Conservation (phyloP, 92 coral and sea anemone species). For the Epizoanthus ramosus region DNA sequence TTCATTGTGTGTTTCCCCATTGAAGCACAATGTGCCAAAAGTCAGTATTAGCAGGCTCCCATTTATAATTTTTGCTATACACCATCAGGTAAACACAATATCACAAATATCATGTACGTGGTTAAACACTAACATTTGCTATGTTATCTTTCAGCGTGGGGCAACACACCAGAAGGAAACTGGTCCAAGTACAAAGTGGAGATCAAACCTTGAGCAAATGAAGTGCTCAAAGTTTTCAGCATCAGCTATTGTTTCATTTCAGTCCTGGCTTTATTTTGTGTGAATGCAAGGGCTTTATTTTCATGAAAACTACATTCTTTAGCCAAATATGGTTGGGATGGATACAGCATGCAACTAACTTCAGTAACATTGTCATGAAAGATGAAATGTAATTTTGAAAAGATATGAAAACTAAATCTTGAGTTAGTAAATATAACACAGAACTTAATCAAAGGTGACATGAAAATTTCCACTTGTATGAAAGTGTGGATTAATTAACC, state of each 20-base stretch:
- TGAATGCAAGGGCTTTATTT: neutral
- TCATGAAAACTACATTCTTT: neutral
- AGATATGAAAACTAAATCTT: too few species aligned
- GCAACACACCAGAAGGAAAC: conserved; percentile 91
- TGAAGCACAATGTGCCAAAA: too few species aligned
- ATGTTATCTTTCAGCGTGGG: conserved; percentile 79
- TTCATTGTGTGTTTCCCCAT: too few species aligned
- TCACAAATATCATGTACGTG: too few species aligned
- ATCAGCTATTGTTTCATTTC: neutral
- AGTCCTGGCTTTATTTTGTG: neutral
- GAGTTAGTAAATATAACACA: too few species aligned
- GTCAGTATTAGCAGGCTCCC: too few species aligned
- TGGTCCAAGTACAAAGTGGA: conserved; percentile 90
- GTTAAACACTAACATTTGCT: too few species aligned
- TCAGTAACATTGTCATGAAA: neutral
- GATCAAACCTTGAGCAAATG: conserved; percentile 45
- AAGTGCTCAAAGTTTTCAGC: neutral
- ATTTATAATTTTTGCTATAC: too few species aligned
- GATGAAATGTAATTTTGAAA: neutral
- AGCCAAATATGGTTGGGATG: neutral
- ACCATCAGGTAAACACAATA: too few species aligned
- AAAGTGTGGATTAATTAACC: too few species aligned
- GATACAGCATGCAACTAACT: neutral
- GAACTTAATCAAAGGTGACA: too few species aligned
- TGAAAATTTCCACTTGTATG: too few species aligned